Evolutionary conservation across 92 coral and sea anemone species (phyloP).

Genomic region (Isaurus tuberculatus): DNA sequence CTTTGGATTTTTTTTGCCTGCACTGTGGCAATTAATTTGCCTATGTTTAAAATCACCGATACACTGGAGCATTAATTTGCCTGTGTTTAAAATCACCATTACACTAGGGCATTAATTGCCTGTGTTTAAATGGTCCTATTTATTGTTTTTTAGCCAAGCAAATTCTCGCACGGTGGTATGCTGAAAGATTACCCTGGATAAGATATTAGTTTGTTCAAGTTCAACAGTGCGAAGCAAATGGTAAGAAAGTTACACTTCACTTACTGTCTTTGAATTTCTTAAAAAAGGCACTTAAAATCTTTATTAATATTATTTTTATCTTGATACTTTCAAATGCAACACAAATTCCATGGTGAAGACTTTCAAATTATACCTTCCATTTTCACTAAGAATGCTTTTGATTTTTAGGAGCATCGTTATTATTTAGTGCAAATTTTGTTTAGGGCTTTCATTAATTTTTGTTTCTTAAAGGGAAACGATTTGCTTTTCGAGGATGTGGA

Average conservation of each 20-base stretch:
- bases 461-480: slow-evolving; percentile 45
- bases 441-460: neutral
- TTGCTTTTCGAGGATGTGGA: slow-evolving; percentile 59
- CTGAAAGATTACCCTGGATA: slow-evolving; percentile 45
- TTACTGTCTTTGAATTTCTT: no score
- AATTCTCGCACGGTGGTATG: slow-evolving; percentile 54
- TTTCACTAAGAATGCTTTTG: slow-evolving; percentile 15
- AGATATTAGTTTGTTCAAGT: slow-evolving; percentile 55
- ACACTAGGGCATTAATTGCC: no score
- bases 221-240: slow-evolving; percentile 30
- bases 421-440: neutral
- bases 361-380: neutral
- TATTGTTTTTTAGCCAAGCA: slow-evolving; percentile 44
- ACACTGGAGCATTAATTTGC: no score
- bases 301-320: no score
- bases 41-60: no score
- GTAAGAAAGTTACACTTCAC: slow-evolving; percentile 24
- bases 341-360: slow-evolving; percentile 3
- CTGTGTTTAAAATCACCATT: no score
- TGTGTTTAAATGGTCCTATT: no score
- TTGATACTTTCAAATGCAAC: neutral
- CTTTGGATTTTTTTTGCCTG: no score
- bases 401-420: slow-evolving; percentile 5
- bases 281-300: no score
- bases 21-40: no score